These are phyloP conservation scores for Osmerus eperlanus DNA, from an alignment of 2,113 vertebrate genomes.

Conservation along the genomic window DNA sequence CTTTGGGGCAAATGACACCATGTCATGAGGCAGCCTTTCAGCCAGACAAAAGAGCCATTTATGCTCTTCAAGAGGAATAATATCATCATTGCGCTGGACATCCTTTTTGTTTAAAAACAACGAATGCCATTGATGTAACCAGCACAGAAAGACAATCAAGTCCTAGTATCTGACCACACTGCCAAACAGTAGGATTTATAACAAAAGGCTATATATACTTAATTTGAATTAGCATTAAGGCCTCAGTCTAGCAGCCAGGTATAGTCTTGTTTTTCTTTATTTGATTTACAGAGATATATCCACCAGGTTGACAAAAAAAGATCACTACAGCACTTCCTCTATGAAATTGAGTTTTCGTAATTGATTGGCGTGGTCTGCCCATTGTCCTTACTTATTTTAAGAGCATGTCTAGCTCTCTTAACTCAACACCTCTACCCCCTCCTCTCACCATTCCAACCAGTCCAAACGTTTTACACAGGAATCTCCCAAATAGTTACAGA, in stretches of 20 bases:
- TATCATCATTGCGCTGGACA: constrained; percentile 41
- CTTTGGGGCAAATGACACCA: constrained; percentile 30
- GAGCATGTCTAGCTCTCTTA: neutral
- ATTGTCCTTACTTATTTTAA: neutral
- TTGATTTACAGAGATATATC: too few relatives aligned
- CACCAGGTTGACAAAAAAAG: too few relatives aligned
- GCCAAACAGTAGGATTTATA: neutral
- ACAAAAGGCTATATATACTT: neutral
- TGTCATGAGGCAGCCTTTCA: constrained; percentile 55
- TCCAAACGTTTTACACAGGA: neutral
- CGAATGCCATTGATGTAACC: constrained; percentile 7
- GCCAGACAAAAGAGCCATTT: constrained; percentile 49
- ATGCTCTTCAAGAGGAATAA: constrained; percentile 46
- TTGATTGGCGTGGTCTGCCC: neutral
- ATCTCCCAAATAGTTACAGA: neutral
- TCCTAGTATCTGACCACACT: neutral
- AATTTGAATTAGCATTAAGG: neutral
- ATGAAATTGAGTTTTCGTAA: too few relatives aligned
- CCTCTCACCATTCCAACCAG: neutral
- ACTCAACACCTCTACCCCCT: neutral
- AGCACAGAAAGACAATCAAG: neutral
- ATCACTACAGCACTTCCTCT: too few relatives aligned
- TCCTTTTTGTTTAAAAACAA: constrained; percentile 9
- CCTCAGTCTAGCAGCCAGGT: too few relatives aligned
- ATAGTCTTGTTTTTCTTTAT: too few relatives aligned